Conservation (phyloP, 2,888 invertebrate species). For the Branchinecta sandiegonensis region DNA sequence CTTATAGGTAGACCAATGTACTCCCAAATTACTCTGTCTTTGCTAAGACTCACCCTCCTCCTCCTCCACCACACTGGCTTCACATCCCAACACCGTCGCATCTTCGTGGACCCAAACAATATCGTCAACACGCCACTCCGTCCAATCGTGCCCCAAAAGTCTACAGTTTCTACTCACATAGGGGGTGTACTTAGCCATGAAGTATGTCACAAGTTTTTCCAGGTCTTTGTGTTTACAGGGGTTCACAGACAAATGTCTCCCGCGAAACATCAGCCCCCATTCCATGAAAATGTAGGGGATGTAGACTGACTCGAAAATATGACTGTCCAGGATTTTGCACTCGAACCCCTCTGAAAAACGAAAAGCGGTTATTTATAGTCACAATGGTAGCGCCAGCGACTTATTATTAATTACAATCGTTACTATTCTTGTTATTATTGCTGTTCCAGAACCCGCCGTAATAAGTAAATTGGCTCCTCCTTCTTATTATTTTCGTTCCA, state of each 20-base stretch:
- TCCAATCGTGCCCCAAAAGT: not conserved
- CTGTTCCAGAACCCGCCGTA: too few species aligned
- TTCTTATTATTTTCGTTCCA: too few species aligned
- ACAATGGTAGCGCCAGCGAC: too few species aligned
- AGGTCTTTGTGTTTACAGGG: constrained; percentile 28
- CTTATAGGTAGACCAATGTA: too few species aligned
- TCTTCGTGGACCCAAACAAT: not conserved
- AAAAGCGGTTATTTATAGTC: constrained; percentile 17
- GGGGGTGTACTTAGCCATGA: not conserved
- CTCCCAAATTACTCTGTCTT: too few species aligned
- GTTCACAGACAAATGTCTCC: constrained; percentile 26
- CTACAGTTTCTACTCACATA: constrained; percentile 10
- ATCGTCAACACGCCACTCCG: not conserved
- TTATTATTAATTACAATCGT: too few species aligned
- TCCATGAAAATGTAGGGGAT: constrained; percentile 32
- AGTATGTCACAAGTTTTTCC: not conserved
- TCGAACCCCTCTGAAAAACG: constrained; percentile 31
- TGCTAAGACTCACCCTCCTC: too few species aligned
- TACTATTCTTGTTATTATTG: too few species aligned
- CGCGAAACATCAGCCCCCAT: constrained; percentile 31
- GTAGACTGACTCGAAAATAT: constrained; percentile 28
- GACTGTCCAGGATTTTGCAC: constrained; percentile 29
- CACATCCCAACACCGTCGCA: not conserved
- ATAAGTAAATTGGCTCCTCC: too few species aligned
- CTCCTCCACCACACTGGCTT: too few species aligned